These are phyloP conservation scores for Harpalus rubripes DNA, from an alignment of 2,888 invertebrate species.

Conservation along the genomic window DNA sequence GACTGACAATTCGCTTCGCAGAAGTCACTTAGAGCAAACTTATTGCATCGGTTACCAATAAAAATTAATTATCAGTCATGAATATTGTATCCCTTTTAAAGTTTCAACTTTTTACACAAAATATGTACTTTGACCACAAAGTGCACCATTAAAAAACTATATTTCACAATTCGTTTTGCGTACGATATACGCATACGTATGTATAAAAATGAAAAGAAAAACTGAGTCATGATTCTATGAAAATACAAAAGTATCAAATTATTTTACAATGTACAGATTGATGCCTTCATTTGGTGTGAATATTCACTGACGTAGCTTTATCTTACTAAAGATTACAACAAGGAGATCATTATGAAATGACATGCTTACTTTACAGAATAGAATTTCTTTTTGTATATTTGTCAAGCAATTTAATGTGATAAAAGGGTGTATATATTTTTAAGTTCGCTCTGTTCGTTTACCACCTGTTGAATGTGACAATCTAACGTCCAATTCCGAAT, in stretches of 20 bases:
- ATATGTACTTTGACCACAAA: slow-evolving; percentile 43
- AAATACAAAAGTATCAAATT: slow-evolving; percentile 66
- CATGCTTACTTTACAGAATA: slow-evolving; percentile 62
- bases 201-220: slow-evolving; percentile 43
- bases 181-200: slow-evolving; percentile 43
- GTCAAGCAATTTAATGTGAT: slow-evolving; percentile 64
- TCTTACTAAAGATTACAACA: slow-evolving; percentile 55
- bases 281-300: slow-evolving; percentile 39
- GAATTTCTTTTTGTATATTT: slow-evolving; percentile 61
- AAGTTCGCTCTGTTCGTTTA: slow-evolving; percentile 66
- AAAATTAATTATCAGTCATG: slow-evolving; percentile 51
- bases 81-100: slow-evolving; percentile 40
- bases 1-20: slow-evolving; percentile 19
- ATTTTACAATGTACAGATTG: slow-evolving; percentile 65
- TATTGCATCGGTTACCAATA: slow-evolving; percentile 48
- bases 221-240: slow-evolving; percentile 54
- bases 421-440: slow-evolving; percentile 62
- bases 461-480: slow-evolving; percentile 57
- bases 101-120: slow-evolving; percentile 45
- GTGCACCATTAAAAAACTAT: slow-evolving; percentile 49
- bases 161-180: slow-evolving; percentile 47
- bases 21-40: slow-evolving; percentile 34
- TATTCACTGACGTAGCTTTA: slow-evolving; percentile 33
- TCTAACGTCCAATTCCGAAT: slow-evolving; percentile 79
- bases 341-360: slow-evolving; percentile 54